Conservation (phyloP, 1,140 invertebrate genomes). For the Drosophila kohkoa region DNA sequence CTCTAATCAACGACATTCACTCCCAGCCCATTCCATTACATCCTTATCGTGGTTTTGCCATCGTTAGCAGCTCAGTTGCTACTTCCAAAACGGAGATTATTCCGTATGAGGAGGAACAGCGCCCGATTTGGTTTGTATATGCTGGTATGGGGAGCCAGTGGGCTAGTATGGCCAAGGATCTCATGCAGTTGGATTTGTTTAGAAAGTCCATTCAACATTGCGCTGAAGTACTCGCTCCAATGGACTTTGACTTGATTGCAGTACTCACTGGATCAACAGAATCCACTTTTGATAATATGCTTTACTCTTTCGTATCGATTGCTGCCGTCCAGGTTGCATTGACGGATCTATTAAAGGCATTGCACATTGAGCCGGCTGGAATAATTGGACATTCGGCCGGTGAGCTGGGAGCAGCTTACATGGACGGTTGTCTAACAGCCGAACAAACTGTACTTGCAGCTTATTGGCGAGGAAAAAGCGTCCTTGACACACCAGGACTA, state of each 20-base stretch:
- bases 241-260: constrained; percentile 92
- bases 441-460: constrained; percentile 97
- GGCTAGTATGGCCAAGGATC: constrained; percentile 95
- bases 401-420: constrained; percentile 97
- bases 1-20: constrained; percentile 91
- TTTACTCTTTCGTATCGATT: constrained; percentile 96
- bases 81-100: constrained; percentile 75
- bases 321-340: constrained; percentile 97
- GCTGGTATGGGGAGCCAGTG: constrained; percentile 99
- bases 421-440: constrained; percentile 96
- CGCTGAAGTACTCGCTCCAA: constrained; percentile 86
- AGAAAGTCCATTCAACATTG: constrained; percentile 91
- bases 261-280: constrained; percentile 91
- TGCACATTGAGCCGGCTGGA: constrained; percentile 94
- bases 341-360: constrained; percentile 91
- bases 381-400: constrained; percentile 98
- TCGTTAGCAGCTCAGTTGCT: constrained; percentile 86
- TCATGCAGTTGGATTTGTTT: constrained; percentile 93
- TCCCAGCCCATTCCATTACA: constrained; percentile 89
- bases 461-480: constrained; percentile 95
- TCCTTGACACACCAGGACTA: constrained; percentile 90
- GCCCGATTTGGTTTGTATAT: constrained; percentile 97
- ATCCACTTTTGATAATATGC: constrained; percentile 91
- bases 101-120: constrained; percentile 86
- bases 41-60: constrained; percentile 90